Evolutionary conservation across 2,113 vertebrate genomes (phyloP), one percentile per base, ranked within the genome.

Genomic region (Phaethon lepturus): DNA sequence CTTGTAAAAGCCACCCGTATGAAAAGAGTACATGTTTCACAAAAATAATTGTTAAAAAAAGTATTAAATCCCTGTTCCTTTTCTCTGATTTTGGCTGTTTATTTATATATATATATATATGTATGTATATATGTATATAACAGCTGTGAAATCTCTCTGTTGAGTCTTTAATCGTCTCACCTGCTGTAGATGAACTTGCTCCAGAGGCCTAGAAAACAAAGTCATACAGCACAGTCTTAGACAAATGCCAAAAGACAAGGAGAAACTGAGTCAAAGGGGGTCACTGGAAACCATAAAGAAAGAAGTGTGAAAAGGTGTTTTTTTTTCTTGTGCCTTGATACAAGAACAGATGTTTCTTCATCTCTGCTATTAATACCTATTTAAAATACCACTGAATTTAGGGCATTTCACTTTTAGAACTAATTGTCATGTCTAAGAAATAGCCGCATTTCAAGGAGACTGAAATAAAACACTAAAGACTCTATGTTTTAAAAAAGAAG

Each of bases 121-220:
- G 84, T 96, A 94, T 89, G 90, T 96, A 95, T 97, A 97, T 96
- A 90, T 97, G 94, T 98, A 97, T 97, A 97, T 98, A n/a, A n/a
- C n/a, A n/a, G n/a, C n/a, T n/a, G n/a, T n/a, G n/a, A n/a, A n/a
- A n/a, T n/a, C n/a, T n/a, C n/a, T n/a, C n/a, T n/a, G n/a, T n/a
- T n/a, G n/a, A n/a, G n/a, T n/a, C n/a, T n/a, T n/a, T n/a, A n/a
- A n/a, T n/a, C n/a, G n/a, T n/a, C n/a, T n/a, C n/a, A n/a, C n/a
- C n/a, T n/a, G n/a, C n/a, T n/a, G n/a, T n/a, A n/a, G 99, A 99
- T 98, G 99, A 99, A 98, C 99, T 99, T 98, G 99, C 98, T 98
- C 99, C 99, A 93, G 99, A 99, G 98, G 99, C 99, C 99, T 99
- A 98, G 96, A 98, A 99, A 98, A 99, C 94, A 98, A 98, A 98